Base-by-base conservation (phyloP, 2,113 vertebrate species). In the Percopsis transmontana region DNA sequence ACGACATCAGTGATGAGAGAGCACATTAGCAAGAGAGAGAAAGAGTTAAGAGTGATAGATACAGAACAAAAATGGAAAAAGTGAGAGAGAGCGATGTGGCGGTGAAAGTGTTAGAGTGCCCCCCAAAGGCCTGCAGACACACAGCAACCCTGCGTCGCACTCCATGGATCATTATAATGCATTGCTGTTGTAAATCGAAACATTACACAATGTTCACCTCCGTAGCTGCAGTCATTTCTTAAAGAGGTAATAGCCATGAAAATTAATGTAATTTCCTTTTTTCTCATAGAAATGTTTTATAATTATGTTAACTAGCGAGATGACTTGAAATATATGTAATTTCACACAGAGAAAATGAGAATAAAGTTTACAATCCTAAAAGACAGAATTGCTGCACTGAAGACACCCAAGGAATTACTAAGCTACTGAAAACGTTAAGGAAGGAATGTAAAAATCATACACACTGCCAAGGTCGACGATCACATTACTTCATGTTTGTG, bases 21-120 rank as follows among this genome's bases (percentile, higher is more conserved):
- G 45, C n/a, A 21, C 51, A 55, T 14, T 50, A 58, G 14, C 21
- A 57, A 21, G 41, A 67, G 19, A 52, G 18, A 19, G 45, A 42
- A 45, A 53, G 21, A 55, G 9, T 12, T 50, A 50, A 50, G 16
- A 21, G 68, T 18, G 27, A 11, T 23, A 13, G 24, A n/a, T 38
- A 39, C 24, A 42, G 63, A 13, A 59, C 33, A 58, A 15, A 19
- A 18, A 24, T 20, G 20, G 21, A 55, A 42, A 62, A 6, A 21
- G 67, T 62, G 24, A 47, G 45, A 47, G 44, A 47, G 42, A 45
- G 42, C 8, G 44, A 45, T 21, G 62, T 38, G 18, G 19, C 50
- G 18, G 51, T 16, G 58, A 65, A 84, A 77, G 81, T 70, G 70
- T 61, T 57, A 58, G 70, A 83, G 44, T 68, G 68, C 81, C 81